A percentile compares a stretch with the other conserved stretches of the same genome.
Conservation (phyloP, 2,113 vertebrate species). For the Trogon surrucura region DNA sequence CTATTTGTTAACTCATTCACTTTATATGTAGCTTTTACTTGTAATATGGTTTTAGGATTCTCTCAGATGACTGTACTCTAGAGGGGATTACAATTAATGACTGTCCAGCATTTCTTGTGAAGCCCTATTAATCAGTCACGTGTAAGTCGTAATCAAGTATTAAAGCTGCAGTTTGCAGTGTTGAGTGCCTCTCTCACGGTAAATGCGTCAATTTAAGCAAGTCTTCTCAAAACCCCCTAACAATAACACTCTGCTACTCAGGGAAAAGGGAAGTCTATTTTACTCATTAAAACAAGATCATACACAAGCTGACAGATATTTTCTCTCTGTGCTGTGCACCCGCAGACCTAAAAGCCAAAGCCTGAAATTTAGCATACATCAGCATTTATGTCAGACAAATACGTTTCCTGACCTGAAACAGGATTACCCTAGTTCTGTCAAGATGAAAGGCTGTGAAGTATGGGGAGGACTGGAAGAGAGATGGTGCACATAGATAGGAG, state of each 20-base stretch:
- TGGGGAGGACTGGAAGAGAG: not conserved
- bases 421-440: constrained; percentile 58
- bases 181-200: not conserved
- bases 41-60: not conserved
- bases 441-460: constrained; percentile 53
- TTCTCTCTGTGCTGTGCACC: not conserved
- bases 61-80: not conserved
- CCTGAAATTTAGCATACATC: constrained; percentile 24
- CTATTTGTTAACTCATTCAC: not conserved
- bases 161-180: not conserved
- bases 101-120: not conserved
- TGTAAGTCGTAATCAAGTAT: not conserved
- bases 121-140: not conserved
- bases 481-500: not conserved
- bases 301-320: not conserved
- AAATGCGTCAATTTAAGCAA: not conserved
- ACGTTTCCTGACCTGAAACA: constrained; percentile 29
- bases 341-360: not conserved
- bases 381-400: constrained; percentile 36
- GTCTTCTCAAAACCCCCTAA: not conserved
- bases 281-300: not conserved
- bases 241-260: not conserved
- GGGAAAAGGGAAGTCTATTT: not conserved
- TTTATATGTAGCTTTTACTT: not conserved
- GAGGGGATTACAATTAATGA: not conserved